Conservation (phyloP, 2,113 vertebrate species). For the Mungos mungo region DNA sequence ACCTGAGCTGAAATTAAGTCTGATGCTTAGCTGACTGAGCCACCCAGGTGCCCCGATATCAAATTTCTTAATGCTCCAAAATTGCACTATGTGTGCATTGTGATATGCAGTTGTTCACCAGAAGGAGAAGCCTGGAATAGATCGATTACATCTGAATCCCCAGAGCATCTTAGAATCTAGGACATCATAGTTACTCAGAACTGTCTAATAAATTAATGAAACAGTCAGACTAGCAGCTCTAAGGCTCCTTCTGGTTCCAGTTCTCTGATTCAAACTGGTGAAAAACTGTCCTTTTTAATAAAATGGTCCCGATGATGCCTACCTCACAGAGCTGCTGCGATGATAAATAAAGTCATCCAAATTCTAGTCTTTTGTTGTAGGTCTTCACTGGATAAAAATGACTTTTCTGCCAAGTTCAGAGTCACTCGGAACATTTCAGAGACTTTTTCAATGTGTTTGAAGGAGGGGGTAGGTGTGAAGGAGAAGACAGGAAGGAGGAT, state of each 20-base stretch:
- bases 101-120: background rate
- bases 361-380: background rate
- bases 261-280: background rate
- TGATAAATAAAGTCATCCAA: background rate
- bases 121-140: background rate
- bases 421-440: background rate
- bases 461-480: background rate
- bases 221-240: background rate
- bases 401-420: background rate
- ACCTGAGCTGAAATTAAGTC: no score
- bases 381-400: background rate
- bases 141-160: background rate
- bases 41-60: background rate
- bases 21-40: no score
- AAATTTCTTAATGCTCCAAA: background rate
- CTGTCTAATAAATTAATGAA: background rate
- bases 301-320: background rate
- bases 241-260: background rate
- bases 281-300: background rate
- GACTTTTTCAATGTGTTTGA: background rate
- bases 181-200: background rate
- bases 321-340: background rate
- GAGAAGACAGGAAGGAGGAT: background rate
- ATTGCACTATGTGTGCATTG: background rate
- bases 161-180: background rate